phyloP scores from a whole-genome alignment of 1,140 invertebrate genomes.

The honey bee (Apis mellifera) region Amel_HAv3.1 CM009932.2:13129001-13129500 shows the following conservation, averaged over 20 bases:
- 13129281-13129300: constrained; percentile 83
- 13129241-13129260: constrained; percentile 77
- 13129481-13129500: not conserved
- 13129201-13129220: constrained; percentile 82
- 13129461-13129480: not conserved
- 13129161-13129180: constrained; percentile 84
- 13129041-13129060: not conserved
- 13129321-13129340: constrained; percentile 86
- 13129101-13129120: constrained; percentile 72
- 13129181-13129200: constrained; percentile 86
- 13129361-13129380: constrained; percentile 86
- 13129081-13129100: not conserved
- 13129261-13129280: constrained; percentile 80
- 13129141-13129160: constrained; percentile 82
- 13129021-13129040: not conserved
- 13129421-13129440: not conserved
- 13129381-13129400: constrained; percentile 88
- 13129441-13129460: not conserved
- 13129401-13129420: constrained; percentile 86
- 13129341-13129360: constrained; percentile 91
- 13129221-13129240: constrained; percentile 82
- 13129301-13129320: constrained; percentile 90
- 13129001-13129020: not conserved
- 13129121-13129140: constrained; percentile 80
- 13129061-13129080: not conserved